Conservation (phyloP, 1,140 invertebrate species). For the Nebria ingens region DNA sequence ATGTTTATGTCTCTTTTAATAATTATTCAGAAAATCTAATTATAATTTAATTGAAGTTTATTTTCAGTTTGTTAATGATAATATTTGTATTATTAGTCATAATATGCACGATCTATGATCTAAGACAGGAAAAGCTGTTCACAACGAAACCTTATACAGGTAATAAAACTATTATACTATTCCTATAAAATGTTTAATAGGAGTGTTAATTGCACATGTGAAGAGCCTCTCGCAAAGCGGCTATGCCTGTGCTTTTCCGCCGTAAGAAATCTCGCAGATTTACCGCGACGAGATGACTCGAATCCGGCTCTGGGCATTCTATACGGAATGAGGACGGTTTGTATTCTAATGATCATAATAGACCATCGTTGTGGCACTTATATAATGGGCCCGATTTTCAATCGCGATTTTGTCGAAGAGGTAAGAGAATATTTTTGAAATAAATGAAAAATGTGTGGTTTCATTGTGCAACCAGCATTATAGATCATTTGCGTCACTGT, state of each 20-base stretch:
- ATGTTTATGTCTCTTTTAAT: too few relatives aligned
- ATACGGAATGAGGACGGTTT: constrained; percentile 41
- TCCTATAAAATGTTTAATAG: neutral
- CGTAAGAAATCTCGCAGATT: constrained; percentile 34
- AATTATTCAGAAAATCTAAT: too few relatives aligned
- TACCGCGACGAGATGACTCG: constrained; percentile 32
- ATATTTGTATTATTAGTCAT: constrained; percentile 11
- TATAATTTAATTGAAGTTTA: too few relatives aligned
- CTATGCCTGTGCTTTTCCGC: constrained; percentile 37
- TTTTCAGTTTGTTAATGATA: neutral
- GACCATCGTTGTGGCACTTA: constrained; percentile 40
- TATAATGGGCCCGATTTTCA: constrained; percentile 40
- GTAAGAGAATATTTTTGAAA: constrained; percentile 22
- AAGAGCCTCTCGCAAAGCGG: constrained; percentile 28
- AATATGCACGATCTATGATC: constrained; percentile 6
- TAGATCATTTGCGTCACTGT: constrained; percentile 27
- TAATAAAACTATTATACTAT: neutral
- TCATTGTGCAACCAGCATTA: constrained; percentile 22
- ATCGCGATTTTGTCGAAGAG: constrained; percentile 40
- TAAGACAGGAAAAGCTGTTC: neutral
- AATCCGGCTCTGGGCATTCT: constrained; percentile 36
- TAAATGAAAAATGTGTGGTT: neutral
- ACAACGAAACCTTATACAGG: neutral
- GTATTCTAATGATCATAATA: constrained; percentile 39
- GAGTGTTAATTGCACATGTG: constrained; percentile 27